These are phyloP conservation scores for Sula dactylatra DNA, from an alignment of 2,113 vertebrate species.

Conservation along the genomic window DNA sequence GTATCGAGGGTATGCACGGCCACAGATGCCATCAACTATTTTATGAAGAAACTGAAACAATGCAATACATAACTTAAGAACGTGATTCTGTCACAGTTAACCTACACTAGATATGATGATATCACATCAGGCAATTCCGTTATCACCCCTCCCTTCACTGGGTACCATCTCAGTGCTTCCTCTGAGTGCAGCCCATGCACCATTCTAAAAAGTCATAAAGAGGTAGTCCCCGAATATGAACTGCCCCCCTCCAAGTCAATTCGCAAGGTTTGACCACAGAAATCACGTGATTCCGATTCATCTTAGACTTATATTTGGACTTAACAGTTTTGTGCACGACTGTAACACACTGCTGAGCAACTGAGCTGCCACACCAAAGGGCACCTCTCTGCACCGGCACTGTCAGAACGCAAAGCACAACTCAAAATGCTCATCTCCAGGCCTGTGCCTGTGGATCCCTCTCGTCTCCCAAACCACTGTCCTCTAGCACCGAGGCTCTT, in stretches of 20 bases:
- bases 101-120: fast-evolving
- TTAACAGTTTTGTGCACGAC: fast-evolving
- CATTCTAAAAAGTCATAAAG: background rate
- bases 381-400: fast-evolving
- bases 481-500: background rate
- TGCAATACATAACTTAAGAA: fast-evolving
- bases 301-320: fast-evolving
- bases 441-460: fast-evolving
- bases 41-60: conserved; percentile 85
- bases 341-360: fast-evolving
- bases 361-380: background rate
- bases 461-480: fast-evolving
- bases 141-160: background rate
- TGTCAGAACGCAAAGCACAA: background rate
- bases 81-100: too few relatives aligned
- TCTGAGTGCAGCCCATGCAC: fast-evolving
- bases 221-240: fast-evolving
- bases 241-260: background rate
- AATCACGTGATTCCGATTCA: background rate
- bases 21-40: conserved; percentile 88
- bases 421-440: fast-evolving
- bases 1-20: conserved; percentile 75
- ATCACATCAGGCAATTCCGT: too few relatives aligned
- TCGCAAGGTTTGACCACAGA: too few relatives aligned
- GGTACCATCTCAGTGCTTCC: background rate